Base-by-base conservation (phyloP, 2,797 vertebrate species). In the Anguilla marmorata region DNA sequence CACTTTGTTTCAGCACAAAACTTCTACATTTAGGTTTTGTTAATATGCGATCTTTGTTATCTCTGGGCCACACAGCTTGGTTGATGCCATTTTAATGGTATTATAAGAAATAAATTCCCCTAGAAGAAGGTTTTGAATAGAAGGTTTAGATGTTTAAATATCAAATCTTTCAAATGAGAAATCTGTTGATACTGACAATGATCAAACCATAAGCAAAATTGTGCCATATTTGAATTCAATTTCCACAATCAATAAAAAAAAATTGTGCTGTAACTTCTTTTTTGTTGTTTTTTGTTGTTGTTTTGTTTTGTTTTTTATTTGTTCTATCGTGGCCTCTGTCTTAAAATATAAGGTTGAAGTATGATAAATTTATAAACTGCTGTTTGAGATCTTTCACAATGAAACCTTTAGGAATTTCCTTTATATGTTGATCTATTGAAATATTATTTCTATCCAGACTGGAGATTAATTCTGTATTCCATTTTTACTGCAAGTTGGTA, bases 1-100 rank as follows among this genome's bases (percentile, higher is more conserved):
- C 74, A 3, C 82, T 84, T 50, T 84, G 82, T 84, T 54, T 84
- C 45, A 84, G 82, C 45, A 84, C 21, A 84, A 83, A 84, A 79
- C 30, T 74, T 76, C 19, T 8, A 48, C 37, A 21, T 11, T 48
- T 48, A 8, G 24, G 19, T 37, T 37, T 37, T 37, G 37, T 21
- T 48, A 48, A 80, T n/a, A 48, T 48, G 76, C 21, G 24, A 24
- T 80, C 41, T 48, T 50, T 7, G 16, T 50, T 12, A 50, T 82
- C 79, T 21, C 41, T 8, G 45, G 37, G 79, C 79, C 21, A 50
- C 79, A 82, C 14, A 11, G 79, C 41, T 48, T 50, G 45, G 21
- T 50, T 50, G 19, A 48, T 50, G 79, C 37, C 74, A 14, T 79
- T 76, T 79, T 30, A 74, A 74, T 74, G 2, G 24, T 7, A 82